Evolutionary conservation across 2,797 vertebrate genomes (phyloP).

Genomic region (Eulemur mongoz): DNA sequence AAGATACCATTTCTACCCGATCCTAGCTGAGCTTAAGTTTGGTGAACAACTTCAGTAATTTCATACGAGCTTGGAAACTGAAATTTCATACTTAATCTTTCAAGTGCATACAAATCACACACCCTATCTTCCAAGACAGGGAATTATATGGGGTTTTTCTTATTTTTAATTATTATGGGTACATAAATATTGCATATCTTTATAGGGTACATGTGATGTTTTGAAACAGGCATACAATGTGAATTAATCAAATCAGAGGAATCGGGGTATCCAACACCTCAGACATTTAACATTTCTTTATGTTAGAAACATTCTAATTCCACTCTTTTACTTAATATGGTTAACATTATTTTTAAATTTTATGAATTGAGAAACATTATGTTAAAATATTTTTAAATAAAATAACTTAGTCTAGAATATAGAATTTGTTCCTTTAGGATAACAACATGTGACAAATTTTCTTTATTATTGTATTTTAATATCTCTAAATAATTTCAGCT

Average conservation of each 20-base stretch:
- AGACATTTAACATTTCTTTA: not conserved
- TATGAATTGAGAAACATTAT: not conserved
- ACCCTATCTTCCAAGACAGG: not conserved
- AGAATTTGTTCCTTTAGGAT: not conserved
- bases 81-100: constrained; percentile 51
- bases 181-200: not conserved
- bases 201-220: not conserved
- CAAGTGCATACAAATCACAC: not conserved
- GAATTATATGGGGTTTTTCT: not conserved
- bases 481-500: not conserved
- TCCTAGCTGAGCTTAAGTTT: constrained; percentile 61
- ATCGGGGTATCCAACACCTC: not conserved
- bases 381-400: constrained; percentile 56
- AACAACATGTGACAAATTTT: not conserved
- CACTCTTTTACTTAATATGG: not conserved
- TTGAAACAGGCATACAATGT: not conserved
- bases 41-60: constrained; percentile 65
- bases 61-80: constrained; percentile 54
- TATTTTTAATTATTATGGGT: not conserved
- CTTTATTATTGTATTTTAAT: not conserved
- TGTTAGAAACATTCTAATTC: not conserved
- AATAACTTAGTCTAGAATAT: not conserved
- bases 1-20: constrained; percentile 53
- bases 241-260: not conserved
- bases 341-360: not conserved